Percentiles rank a stretch among this genome's conserved stretches.
Evolutionary conservation across 1,140 invertebrate genomes (phyloP).

Genomic region (Trichomalopsis sarcophagae): DNA sequence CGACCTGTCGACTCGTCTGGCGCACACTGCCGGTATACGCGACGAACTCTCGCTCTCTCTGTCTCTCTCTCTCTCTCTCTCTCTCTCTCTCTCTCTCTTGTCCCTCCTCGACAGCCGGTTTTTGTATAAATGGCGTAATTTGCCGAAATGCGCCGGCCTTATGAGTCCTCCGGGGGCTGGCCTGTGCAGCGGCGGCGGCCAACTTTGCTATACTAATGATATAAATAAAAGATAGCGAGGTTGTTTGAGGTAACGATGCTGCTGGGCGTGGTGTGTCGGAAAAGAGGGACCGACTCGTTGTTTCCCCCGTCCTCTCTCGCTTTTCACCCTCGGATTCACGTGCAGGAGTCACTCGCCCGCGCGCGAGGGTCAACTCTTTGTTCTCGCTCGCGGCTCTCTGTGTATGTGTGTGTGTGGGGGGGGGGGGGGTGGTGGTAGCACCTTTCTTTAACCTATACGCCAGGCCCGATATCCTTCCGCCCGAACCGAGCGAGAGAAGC

Average conservation of each 20-base stretch:
- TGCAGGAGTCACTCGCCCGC: not conserved
- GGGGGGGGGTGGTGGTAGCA: too few species aligned
- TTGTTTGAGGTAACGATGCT: constrained; percentile 59
- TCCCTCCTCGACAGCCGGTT: constrained; percentile 47
- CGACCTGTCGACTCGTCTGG: constrained; percentile 5
- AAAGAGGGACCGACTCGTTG: constrained; percentile 48
- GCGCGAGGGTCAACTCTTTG: constrained; percentile 40
- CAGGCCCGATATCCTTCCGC: constrained; percentile 25
- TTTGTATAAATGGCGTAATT: constrained; percentile 63
- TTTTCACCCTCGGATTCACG: constrained; percentile 3
- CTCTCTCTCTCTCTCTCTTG: not conserved
- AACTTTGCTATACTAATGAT: constrained; percentile 60
- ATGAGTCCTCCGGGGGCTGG: constrained; percentile 56
- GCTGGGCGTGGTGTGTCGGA: constrained; percentile 44
- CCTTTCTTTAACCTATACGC: not conserved
- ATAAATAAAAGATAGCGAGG: constrained; percentile 64
- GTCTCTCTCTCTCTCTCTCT: not conserved
- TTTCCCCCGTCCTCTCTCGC: not conserved
- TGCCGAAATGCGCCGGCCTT: constrained; percentile 57
- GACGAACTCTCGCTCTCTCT: not conserved
- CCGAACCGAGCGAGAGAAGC: not conserved
- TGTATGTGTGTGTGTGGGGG: too few species aligned
- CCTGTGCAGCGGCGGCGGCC: constrained; percentile 45
- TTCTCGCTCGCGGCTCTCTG: not conserved
- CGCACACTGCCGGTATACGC: not conserved